A percentile compares a stretch with the other conserved stretches of the same genome.
Evolutionary conservation across 2,113 vertebrate species (phyloP).

Genomic region (Meleagris gallopavo): DNA sequence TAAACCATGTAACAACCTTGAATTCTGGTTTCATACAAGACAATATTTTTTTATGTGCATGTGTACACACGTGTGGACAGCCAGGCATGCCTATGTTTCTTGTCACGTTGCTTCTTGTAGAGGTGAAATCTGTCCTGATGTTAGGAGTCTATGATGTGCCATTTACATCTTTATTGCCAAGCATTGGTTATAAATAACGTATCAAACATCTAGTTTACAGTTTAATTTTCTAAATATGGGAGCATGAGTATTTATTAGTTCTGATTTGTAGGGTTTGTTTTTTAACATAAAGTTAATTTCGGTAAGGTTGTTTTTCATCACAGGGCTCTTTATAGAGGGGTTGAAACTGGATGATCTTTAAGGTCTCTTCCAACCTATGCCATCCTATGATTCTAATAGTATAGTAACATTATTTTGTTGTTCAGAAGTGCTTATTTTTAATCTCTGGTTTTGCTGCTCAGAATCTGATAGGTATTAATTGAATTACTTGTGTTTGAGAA

Average conservation of each 20-base stretch:
- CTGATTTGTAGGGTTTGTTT: conserved; percentile 40
- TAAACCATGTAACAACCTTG: neutral
- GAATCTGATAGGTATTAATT: neutral
- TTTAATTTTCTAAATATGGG: neutral
- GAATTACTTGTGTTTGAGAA: neutral
- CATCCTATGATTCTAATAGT: neutral
- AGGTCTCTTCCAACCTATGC: too few relatives aligned
- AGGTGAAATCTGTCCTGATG: conserved; percentile 42
- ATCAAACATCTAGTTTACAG: conserved; percentile 35
- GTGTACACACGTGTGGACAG: rapidly evolving
- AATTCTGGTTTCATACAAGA: conserved; percentile 9
- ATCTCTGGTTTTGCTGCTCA: conserved; percentile 15
- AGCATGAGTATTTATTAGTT: neutral
- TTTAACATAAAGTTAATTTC: conserved; percentile 8
- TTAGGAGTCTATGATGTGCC: neutral
- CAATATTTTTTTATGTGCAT: neutral
- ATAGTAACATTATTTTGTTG: conserved; percentile 15
- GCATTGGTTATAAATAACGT: conserved; percentile 16
- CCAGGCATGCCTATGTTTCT: neutral
- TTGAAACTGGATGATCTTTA: too few relatives aligned
- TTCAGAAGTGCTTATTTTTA: neutral
- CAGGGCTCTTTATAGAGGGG: neutral
- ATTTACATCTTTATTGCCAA: conserved; percentile 53
- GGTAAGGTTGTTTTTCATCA: conserved; percentile 1
- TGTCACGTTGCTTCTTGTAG: neutral